Base-by-base conservation (phyloP, 1,140 invertebrate species). In the Archegozetes longisetosus region DNA sequence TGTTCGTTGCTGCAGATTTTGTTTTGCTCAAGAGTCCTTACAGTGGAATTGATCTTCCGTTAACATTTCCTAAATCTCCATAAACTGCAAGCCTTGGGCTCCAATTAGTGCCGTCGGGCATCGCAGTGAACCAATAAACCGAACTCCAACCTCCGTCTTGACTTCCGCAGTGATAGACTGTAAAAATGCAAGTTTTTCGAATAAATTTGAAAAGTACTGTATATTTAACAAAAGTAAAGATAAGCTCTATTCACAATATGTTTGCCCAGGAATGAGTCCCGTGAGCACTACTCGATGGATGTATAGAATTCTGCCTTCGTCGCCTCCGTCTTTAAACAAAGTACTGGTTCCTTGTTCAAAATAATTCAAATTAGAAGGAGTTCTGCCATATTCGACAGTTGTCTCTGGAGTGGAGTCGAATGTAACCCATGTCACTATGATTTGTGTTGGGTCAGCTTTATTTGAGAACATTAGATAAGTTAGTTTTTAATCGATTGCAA, bases 391-490 rank as follows among this genome's bases (percentile, higher is more conserved):
- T 69, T 86, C 79, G 20, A 89, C 87, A 29, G 80, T 64, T 0
- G 85, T 82, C 66, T 78, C 73, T 27, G 77, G 65, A 2, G 88
- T 83, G 63, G 82, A 72, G 65, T 82, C 77, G 63, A 79, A 78
- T 28, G 90, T 94, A 1, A 82, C 84, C 91, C 91, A 95, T 57
- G 88, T 94, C 22, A 94, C 82, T 48, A 88, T 77, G 71, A 89
- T 84, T 64, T 86, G 78, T 62, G 74, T 76, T 24, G 80, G 75
- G 17, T 17, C 32, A 40, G 17, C 32, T 40, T 9, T 40, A 40
- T 9, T 40, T 40, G 32, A 17, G 32, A 40, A 6, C 6, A 40
- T n/a, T n/a, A n/a, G n/a, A n/a, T n/a, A n/a, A n/a, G n/a, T n/a
- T n/a, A n/a, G n/a, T n/a, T n/a, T n/a, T n/a, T n/a, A n/a, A n/a